Percentiles rank a stretch among this genome's conserved stretches.
phyloP scores from a whole-genome alignment of 1,140 invertebrate species.

The Ditylenchus dipsaci region DNA sequence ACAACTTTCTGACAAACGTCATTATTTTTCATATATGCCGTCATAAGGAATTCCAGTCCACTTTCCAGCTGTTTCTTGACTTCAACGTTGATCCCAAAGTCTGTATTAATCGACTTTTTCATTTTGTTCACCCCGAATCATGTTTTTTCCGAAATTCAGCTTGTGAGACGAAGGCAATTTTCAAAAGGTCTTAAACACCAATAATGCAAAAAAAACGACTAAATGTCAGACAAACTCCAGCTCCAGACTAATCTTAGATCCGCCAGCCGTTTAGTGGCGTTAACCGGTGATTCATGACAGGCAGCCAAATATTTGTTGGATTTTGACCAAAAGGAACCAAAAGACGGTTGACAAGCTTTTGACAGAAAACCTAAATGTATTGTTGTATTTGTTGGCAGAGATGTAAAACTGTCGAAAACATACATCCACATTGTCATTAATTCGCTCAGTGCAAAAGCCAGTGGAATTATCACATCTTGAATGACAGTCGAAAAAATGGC shows the following conservation, averaged over 20 bases:
- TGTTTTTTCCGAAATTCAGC: no score
- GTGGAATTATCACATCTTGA: constrained; percentile 39
- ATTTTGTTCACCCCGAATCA: no score
- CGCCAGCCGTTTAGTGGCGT: constrained; percentile 46
- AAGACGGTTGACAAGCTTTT: constrained; percentile 49
- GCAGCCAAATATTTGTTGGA: constrained; percentile 53
- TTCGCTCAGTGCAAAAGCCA: constrained; percentile 39
- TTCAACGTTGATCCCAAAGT: no score
- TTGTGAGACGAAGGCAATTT: no score
- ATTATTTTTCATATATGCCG: no score
- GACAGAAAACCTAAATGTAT: constrained; percentile 50
- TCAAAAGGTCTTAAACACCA: no score
- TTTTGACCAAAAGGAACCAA: constrained; percentile 57
- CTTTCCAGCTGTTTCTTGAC: no score
- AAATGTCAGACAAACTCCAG: constrained; percentile 53
- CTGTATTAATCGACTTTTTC: no score
- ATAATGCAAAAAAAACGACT: no score
- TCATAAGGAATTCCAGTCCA: no score
- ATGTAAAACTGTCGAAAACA: not conserved
- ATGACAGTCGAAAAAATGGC: constrained; percentile 41
- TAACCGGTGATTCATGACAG: constrained; percentile 46
- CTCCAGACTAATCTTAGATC: constrained; percentile 53
- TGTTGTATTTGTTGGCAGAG: not conserved
- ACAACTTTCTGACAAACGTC: no score
- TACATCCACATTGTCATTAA: constrained; percentile 56